phyloP scores from a whole-genome alignment of 2,797 vertebrate genomes.

The Channallabes apus region DNA sequence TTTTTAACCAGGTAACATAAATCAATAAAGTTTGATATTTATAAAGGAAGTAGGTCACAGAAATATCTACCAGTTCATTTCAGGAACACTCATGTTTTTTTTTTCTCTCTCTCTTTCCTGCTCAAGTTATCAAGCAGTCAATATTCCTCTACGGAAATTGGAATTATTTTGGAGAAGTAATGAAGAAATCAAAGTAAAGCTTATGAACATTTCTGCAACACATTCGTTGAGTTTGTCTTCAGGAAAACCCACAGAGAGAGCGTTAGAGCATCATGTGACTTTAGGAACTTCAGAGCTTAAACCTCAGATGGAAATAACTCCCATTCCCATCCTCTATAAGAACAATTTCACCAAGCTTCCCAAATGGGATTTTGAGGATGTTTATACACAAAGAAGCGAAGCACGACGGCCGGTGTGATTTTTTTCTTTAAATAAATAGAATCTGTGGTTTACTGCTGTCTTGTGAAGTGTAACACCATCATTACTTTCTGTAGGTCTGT shows the following conservation, averaged over 20 bases:
- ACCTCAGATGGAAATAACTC: not conserved
- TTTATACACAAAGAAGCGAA: slow-evolving; percentile 59
- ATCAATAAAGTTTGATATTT: not conserved
- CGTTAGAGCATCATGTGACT: not conserved
- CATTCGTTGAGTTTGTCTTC: not conserved
- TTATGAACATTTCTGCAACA: not conserved
- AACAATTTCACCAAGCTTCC: slow-evolving; percentile 60
- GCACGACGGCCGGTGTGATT: slow-evolving; percentile 58
- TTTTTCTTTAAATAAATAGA: not conserved
- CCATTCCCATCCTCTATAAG: slow-evolving; percentile 53
- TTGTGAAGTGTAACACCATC: not conserved
- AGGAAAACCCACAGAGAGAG: not conserved
- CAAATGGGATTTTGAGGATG: slow-evolving; percentile 71
- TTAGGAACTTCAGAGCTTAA: not conserved
- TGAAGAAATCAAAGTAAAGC: too few relatives aligned
- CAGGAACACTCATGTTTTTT: not conserved
- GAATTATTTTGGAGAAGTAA: not conserved
- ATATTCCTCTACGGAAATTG: too few relatives aligned
- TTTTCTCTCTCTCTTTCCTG: not conserved
- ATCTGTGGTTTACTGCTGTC: not conserved
- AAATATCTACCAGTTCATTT: too few relatives aligned
- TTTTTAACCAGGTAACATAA: too few relatives aligned
- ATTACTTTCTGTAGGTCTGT: slow-evolving; percentile 72
- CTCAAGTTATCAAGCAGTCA: not conserved
- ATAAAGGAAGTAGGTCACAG: not conserved